Evolutionary conservation across 2,888 invertebrate genomes (phyloP).

Genomic region (Pseudeuparius sepicola): DNA sequence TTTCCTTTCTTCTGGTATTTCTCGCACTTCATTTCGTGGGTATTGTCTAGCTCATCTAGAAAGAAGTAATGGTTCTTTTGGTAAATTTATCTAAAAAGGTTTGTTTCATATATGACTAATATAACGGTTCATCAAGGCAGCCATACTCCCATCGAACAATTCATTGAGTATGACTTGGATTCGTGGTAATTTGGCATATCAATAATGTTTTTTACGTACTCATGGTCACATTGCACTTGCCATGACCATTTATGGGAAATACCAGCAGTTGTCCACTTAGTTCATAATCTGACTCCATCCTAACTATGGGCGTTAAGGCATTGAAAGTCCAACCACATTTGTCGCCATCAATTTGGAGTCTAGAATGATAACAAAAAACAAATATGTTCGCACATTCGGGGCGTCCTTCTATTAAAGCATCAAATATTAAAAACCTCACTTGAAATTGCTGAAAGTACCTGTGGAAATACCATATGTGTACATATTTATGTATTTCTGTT

Average conservation of each 20-base stretch:
- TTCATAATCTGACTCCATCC: conserved; percentile 56
- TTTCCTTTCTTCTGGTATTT: conserved; percentile 27
- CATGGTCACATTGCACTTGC: conserved; percentile 55
- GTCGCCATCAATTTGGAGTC: conserved; percentile 47
- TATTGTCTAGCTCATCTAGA: conserved; percentile 22
- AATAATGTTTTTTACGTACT: too few relatives aligned
- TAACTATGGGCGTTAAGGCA: conserved; percentile 44
- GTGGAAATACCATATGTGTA: too few relatives aligned
- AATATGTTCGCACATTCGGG: too few relatives aligned
- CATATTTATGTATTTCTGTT: conserved; percentile 55
- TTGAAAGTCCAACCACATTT: conserved; percentile 42
- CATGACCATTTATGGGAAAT: conserved; percentile 56
- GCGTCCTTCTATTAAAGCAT: too few relatives aligned
- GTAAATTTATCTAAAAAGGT: conserved; percentile 2
- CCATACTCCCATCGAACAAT: too few relatives aligned
- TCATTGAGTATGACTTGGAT: too few relatives aligned
- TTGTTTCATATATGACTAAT: not conserved
- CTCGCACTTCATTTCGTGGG: conserved; percentile 24
- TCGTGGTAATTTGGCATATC: too few relatives aligned
- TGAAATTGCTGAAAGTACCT: too few relatives aligned
- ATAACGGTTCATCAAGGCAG: too few relatives aligned
- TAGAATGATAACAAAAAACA: too few relatives aligned
- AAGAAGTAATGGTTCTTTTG: conserved; percentile 16
- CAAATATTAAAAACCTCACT: too few relatives aligned
- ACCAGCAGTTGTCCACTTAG: conserved; percentile 56